Evolutionary conservation across 2,797 vertebrate genomes (phyloP).

Genomic region (Galagoides demidoff): DNA sequence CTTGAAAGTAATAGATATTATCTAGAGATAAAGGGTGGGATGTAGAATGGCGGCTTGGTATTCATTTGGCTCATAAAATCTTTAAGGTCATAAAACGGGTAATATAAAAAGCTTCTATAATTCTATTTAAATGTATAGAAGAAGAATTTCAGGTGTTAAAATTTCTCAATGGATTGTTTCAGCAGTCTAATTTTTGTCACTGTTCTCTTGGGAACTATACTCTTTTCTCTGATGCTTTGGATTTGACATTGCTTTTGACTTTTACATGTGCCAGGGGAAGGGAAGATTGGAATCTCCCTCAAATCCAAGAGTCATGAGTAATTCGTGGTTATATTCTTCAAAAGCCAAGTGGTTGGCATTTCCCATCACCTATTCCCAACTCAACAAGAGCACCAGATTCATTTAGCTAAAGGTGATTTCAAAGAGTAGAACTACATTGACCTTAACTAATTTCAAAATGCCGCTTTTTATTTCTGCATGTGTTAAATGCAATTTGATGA

Average conservation of each 20-base stretch:
- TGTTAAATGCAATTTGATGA: too few relatives aligned
- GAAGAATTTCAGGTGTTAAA: neutral
- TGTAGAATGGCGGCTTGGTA: neutral
- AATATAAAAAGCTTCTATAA: too few relatives aligned
- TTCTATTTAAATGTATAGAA: neutral
- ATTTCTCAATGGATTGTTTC: neutral
- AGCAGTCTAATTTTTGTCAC: neutral
- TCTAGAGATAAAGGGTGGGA: neutral
- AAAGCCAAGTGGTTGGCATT: neutral
- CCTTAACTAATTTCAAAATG: too few relatives aligned
- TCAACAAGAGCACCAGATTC: neutral
- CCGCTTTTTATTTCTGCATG: too few relatives aligned
- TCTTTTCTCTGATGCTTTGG: neutral
- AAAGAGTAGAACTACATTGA: too few relatives aligned
- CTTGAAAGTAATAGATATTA: neutral
- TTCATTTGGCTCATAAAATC: neutral
- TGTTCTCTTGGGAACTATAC: neutral
- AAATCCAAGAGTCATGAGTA: neutral
- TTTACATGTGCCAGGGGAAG: neutral
- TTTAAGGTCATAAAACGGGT: neutral
- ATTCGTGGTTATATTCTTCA: neutral
- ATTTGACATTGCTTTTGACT: neutral
- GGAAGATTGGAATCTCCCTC: neutral
- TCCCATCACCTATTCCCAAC: neutral
- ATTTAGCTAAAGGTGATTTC: neutral